Conservation (phyloP, 2,888 invertebrate genomes). For the Leptura quadrifasciata region DNA sequence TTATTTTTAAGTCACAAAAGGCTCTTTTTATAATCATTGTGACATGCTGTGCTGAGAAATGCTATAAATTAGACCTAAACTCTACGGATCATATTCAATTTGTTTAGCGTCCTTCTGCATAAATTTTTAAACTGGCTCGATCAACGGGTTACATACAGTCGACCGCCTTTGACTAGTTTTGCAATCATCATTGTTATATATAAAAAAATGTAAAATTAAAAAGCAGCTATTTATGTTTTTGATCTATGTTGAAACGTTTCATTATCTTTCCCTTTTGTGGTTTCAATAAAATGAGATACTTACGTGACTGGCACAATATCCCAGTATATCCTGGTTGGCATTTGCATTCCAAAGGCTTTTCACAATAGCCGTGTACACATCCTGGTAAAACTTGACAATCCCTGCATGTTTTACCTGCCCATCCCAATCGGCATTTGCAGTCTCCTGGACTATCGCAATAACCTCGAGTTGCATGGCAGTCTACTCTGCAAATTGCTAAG, state of each 20-base stretch:
- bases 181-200: too few relatives aligned
- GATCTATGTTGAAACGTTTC: neutral
- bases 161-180: too few relatives aligned
- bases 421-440: slow-evolving; percentile 93
- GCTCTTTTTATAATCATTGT: too few relatives aligned
- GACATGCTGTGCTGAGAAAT: too few relatives aligned
- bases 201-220: too few relatives aligned
- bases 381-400: slow-evolving; percentile 93
- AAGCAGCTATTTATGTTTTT: neutral
- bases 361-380: slow-evolving; percentile 93
- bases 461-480: slow-evolving; percentile 90
- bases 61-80: too few relatives aligned
- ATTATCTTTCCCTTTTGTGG: neutral
- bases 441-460: slow-evolving; percentile 92
- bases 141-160: too few relatives aligned
- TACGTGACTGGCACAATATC: slow-evolving; percentile 90
- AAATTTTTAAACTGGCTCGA: too few relatives aligned
- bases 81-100: too few relatives aligned
- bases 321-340: slow-evolving; percentile 95
- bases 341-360: slow-evolving; percentile 92
- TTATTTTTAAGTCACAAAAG: too few relatives aligned
- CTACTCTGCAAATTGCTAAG: slow-evolving; percentile 89
- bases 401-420: slow-evolving; percentile 90
- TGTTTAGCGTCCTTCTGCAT: too few relatives aligned
- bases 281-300: slow-evolving; percentile 69